Percentiles rank a stretch among this genome's conserved stretches.
These are phyloP conservation scores for Protonibea diacanthus DNA, from an alignment of 2,797 vertebrate species.

Conservation along the genomic window DNA sequence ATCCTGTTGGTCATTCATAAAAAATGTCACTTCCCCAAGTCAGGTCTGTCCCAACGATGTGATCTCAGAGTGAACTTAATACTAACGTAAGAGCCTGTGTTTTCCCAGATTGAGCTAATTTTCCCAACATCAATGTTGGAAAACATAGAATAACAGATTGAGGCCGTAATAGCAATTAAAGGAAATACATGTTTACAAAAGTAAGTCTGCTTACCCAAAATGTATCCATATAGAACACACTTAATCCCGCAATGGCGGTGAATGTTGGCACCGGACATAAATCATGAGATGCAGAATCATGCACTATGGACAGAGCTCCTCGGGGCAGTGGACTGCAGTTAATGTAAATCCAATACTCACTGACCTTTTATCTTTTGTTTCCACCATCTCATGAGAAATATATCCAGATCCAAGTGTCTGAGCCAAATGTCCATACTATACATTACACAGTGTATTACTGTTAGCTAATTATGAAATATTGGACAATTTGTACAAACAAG, in stretches of 20 bases:
- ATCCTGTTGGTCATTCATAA: too few relatives aligned
- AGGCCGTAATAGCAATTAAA: too few relatives aligned
- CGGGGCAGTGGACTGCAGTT: background rate
- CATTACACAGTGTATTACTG: background rate
- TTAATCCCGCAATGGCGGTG: background rate
- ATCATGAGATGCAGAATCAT: background rate
- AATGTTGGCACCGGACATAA: background rate
- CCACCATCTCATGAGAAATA: background rate
- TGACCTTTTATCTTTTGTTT: background rate
- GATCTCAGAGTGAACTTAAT: too few relatives aligned
- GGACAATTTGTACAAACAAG: background rate
- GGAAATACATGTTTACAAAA: too few relatives aligned
- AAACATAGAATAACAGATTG: too few relatives aligned
- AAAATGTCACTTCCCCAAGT: too few relatives aligned
- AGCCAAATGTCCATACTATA: background rate
- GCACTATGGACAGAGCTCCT: background rate
- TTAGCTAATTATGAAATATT: background rate
- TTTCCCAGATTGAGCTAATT: too few relatives aligned
- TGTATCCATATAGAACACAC: background rate
- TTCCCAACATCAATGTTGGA: too few relatives aligned
- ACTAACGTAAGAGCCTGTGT: too few relatives aligned
- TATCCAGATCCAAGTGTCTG: background rate
- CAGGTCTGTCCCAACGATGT: too few relatives aligned
- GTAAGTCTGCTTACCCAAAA: too few relatives aligned
- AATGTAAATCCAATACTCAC: background rate